Percentiles rank a stretch among this genome's conserved stretches.
Conservation (phyloP, 2,113 vertebrate species). For the Salminus brasiliensis region DNA sequence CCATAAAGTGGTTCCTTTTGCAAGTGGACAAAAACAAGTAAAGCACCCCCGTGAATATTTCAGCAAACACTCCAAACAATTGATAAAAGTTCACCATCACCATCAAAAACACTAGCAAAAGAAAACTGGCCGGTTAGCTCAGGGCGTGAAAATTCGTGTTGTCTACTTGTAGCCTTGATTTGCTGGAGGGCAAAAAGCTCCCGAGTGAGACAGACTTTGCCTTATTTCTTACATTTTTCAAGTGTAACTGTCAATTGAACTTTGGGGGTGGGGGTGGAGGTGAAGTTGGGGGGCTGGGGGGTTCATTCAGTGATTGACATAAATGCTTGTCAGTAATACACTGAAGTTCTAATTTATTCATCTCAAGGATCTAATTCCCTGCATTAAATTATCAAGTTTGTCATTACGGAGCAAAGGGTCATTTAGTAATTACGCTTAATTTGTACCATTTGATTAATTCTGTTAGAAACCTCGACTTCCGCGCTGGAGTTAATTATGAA, state of each 20-base stretch:
- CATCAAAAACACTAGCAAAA: not conserved
- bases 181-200: not conserved
- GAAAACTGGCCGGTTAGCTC: not conserved
- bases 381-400: not conserved
- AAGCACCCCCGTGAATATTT: no score
- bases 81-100: no score
- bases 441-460: constrained; percentile 14
- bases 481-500: not conserved
- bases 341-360: not conserved
- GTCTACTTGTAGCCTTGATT: not conserved
- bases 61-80: no score
- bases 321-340: not conserved
- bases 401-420: constrained; percentile 6
- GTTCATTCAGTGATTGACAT: not conserved
- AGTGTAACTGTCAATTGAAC: not conserved
- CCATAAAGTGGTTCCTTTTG: constrained; percentile 18
- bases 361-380: not conserved
- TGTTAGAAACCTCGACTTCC: constrained; percentile 8
- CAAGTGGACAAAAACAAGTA: no score
- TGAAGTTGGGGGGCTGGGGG: no score
- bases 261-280: no score
- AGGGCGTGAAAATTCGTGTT: not conserved
- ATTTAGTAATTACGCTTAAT: constrained; percentile 35
- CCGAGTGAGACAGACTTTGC: not conserved
- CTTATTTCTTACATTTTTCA: not conserved